phyloP scores from a whole-genome alignment of 2,797 vertebrate species.

The Myiotriccus ornatus region DNA sequence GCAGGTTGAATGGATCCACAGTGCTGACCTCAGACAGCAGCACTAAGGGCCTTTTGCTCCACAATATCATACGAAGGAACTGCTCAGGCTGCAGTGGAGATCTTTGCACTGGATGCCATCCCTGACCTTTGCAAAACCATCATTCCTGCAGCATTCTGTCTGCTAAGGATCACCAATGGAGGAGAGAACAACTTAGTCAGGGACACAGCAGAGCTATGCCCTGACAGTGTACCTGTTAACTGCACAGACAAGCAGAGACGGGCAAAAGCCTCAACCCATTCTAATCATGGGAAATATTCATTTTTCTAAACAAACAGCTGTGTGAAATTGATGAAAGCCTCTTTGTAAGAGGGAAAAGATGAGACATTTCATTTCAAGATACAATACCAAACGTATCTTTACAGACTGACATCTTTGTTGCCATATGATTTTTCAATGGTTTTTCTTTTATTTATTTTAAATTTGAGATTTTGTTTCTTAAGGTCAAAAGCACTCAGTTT shows the following conservation, averaged over 20 bases:
- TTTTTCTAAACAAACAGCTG: background rate
- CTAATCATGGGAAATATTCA: background rate
- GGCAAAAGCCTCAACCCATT: background rate
- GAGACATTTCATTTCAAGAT: background rate
- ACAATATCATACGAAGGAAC: rapidly evolving
- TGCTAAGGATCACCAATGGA: background rate
- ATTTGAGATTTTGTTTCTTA: constrained; percentile 32
- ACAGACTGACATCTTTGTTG: background rate
- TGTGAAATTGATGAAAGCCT: background rate
- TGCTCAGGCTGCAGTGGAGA: rapidly evolving
- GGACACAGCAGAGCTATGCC: background rate
- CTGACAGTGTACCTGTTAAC: background rate
- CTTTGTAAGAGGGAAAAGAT: background rate
- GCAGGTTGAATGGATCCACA: background rate
- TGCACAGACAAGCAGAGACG: background rate
- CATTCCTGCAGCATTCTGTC: background rate
- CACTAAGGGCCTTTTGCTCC: background rate
- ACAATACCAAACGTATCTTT: background rate
- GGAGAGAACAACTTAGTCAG: background rate
- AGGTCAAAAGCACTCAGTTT: constrained; percentile 21
- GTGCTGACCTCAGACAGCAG: background rate
- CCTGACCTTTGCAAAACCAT: background rate
- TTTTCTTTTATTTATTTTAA: constrained; percentile 10
- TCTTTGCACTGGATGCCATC: rapidly evolving
- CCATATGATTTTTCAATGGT: background rate